phyloP scores from a whole-genome alignment of 2,797 vertebrate genomes.

The Argentina silus region DNA sequence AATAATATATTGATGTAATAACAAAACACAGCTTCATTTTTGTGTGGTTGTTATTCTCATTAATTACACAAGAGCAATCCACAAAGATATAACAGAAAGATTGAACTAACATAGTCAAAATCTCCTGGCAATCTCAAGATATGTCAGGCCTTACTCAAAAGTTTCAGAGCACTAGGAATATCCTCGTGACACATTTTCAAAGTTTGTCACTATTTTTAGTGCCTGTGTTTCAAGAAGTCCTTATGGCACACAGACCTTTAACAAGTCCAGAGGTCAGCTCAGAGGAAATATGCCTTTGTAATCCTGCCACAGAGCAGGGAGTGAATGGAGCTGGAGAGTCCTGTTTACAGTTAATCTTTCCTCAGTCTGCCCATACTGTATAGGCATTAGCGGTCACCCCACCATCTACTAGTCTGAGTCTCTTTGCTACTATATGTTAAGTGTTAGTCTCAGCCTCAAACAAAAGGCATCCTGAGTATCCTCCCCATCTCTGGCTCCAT shows the following conservation, averaged over 20 bases:
- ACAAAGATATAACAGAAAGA: constrained; percentile 48
- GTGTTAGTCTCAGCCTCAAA: constrained; percentile 8
- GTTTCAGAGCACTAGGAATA: constrained; percentile 3
- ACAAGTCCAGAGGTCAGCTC: constrained; percentile 31
- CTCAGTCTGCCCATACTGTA: too few species aligned
- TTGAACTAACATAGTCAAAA: constrained; percentile 21
- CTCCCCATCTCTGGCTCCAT: background rate
- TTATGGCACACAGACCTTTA: constrained; percentile 29
- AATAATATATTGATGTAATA: background rate
- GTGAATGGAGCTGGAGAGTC: background rate
- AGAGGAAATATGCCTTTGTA: constrained; percentile 4
- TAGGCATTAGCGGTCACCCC: too few species aligned
- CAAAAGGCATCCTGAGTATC: background rate
- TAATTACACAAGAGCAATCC: constrained; percentile 50
- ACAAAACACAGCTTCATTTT: constrained; percentile 11
- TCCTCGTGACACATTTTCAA: constrained; percentile 8
- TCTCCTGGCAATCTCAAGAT: background rate
- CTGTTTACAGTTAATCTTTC: background rate
- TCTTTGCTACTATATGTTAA: background rate
- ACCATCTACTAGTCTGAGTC: background rate
- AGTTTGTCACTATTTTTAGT: constrained; percentile 36
- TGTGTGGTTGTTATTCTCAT: constrained; percentile 32
- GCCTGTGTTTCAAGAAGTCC: constrained; percentile 25
- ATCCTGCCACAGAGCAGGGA: constrained; percentile 7
- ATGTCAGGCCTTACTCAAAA: constrained; percentile 12